A percentile compares a stretch with the other conserved stretches of the same genome.
phyloP scores from a whole-genome alignment of 2,113 vertebrate genomes.

The Ovibos moschatus region DNA sequence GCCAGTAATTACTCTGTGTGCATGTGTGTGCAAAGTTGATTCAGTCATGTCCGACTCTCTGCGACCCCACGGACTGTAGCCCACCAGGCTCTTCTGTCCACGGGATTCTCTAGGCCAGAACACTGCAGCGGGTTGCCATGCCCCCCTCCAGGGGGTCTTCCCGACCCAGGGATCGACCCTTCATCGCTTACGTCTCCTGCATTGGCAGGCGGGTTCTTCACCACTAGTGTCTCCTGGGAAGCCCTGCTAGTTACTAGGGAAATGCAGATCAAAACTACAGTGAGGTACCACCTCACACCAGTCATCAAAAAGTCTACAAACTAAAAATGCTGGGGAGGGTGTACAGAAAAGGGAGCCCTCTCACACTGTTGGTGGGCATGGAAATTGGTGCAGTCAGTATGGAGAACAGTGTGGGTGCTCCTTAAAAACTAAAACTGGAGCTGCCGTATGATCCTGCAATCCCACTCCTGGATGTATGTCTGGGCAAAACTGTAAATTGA shows the following conservation, averaged over 20 bases:
- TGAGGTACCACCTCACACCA: neutral
- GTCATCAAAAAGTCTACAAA: neutral
- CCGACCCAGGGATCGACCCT: neutral
- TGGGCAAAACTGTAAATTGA: neutral
- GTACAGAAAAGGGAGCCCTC: neutral
- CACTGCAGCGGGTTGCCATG: neutral
- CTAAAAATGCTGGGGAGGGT: neutral
- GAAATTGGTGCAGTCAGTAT: neutral
- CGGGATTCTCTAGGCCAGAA: neutral
- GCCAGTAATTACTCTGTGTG: accelerated
- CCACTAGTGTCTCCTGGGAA: accelerated
- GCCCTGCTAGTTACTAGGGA: neutral
- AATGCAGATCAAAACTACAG: neutral
- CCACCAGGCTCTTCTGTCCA: neutral
- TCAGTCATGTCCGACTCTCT: neutral
- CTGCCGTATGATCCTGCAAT: neutral
- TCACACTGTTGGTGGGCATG: neutral
- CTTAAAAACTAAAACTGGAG: neutral
- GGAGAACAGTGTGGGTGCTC: neutral
- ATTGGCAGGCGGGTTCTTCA: neutral
- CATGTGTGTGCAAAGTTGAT: accelerated
- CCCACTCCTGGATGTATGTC: neutral
- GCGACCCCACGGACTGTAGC: neutral
- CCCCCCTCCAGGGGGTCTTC: neutral
- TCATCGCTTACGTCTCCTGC: accelerated